Evolutionary conservation across 2,888 invertebrate species (phyloP).

Genomic region (Cataglyphis albicans): DNA sequence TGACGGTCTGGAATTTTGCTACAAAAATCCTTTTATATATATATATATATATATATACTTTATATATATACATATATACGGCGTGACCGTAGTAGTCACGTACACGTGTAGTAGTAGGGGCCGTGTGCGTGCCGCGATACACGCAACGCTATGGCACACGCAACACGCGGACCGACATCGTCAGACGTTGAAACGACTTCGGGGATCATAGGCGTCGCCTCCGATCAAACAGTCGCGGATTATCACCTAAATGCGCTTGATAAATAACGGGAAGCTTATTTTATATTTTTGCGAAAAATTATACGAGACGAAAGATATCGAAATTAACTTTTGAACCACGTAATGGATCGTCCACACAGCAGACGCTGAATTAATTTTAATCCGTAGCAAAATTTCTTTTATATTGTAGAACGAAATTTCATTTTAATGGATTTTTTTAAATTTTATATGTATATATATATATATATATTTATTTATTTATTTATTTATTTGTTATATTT

Average conservation of each 20-base stretch:
- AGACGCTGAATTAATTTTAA: not conserved
- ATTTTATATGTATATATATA: not conserved
- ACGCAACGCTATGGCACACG: not conserved
- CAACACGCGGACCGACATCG: not conserved
- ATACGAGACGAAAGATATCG: not conserved
- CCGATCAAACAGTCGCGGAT: not conserved
- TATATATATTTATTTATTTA: not conserved
- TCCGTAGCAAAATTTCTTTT: not conserved
- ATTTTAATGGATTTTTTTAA: not conserved
- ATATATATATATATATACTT: not conserved
- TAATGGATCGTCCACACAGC: too few species aligned
- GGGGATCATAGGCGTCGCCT: conserved; percentile 43
- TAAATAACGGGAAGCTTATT: not conserved
- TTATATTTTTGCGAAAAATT: too few species aligned
- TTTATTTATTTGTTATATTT: not conserved
- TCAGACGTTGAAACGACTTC: not conserved
- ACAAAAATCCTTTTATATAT: not conserved
- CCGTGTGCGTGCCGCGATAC: not conserved
- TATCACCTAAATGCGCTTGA: not conserved
- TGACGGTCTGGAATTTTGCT: conserved; percentile 33
- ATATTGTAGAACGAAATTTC: not conserved
- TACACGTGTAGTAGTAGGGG: not conserved
- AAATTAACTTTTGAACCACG: not conserved
- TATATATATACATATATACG: not conserved
- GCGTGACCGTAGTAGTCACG: not conserved